Evolutionary conservation across 2,113 vertebrate genomes (phyloP).

Genomic region (Cavia porcellus): DNA sequence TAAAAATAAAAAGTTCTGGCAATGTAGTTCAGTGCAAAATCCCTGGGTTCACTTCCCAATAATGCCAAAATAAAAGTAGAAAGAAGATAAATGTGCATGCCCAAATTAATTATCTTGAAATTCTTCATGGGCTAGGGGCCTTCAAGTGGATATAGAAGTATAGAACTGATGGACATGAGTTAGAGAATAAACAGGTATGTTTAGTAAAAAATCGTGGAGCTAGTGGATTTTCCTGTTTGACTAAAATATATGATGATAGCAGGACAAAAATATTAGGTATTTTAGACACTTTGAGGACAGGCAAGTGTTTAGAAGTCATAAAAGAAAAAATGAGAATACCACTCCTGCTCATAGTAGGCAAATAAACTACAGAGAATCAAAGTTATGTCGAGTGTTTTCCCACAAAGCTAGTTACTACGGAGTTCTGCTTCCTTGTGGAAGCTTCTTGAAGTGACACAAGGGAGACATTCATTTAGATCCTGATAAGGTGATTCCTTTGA

Average conservation of each 20-base stretch:
- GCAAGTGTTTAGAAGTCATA: neutral
- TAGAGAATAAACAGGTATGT: neutral
- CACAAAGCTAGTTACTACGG: neutral
- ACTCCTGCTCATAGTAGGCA: neutral
- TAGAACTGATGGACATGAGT: neutral
- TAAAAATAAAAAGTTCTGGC: neutral
- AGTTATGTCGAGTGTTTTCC: slow-evolving; percentile 1
- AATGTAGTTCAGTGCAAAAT: neutral
- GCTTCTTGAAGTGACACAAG: neutral
- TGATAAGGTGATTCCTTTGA: neutral
- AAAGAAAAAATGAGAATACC: slow-evolving; percentile 13
- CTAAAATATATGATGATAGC: neutral
- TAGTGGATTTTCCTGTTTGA: neutral
- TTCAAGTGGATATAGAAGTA: slow-evolving; percentile 34
- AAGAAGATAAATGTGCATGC: neutral
- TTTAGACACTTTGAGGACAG: neutral
- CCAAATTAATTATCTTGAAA: neutral
- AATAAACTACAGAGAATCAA: slow-evolving; percentile 38
- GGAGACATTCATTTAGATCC: neutral
- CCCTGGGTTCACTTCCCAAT: neutral
- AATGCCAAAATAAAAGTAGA: neutral
- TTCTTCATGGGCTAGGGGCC: neutral
- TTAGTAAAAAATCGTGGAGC: neutral
- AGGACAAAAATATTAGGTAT: neutral
- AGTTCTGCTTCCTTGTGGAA: neutral